Base-by-base conservation (phyloP, 1,140 invertebrate species). In the Papilio polyxenes region DNA sequence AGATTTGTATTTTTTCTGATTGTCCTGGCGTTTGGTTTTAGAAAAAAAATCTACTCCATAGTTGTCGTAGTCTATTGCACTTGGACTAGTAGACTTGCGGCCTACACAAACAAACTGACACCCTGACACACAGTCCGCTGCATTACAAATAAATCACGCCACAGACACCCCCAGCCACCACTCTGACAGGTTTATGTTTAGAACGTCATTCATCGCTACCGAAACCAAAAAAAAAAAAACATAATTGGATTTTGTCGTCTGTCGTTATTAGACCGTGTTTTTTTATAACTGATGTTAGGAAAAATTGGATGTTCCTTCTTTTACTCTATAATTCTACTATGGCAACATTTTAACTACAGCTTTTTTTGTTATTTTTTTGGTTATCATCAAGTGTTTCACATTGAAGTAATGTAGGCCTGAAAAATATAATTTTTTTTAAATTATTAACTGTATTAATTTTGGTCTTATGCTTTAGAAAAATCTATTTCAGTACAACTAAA, bases 41-140 rank as follows among this genome's bases (percentile, higher is more conserved):
- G 17, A 40, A 37, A 72, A 10, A 1, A 7, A 15, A 37, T 72
- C 65, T 11, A 37, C 65, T 72, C 65, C 23, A 72, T 17, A 37
- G 13, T 37, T 72, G 10, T 40, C 11, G 23, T 13, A 17, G 5
- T 72, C 59, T 37, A 37, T 11, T 80, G 78, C 78, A 80, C 78
- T 80, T 80, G 78, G 69, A 80, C 78, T 80, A 80, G 59, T 80
- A 69, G 77, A 79, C 17, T 37, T 59, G 59, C 62, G 78, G 59
- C 78, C 75, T 74, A 82, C 80, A 82, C 82, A 82, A 85, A 82
- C 80, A 82, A 49, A 79, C 69, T 81, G 81, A 82, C 81, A 78
- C 75, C 59, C 75, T 79, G 81, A 82, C 81, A 82, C 44, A 79
- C 81, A 79, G 53, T 49, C 23, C 44, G 48, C 79, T 20, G 80